These are phyloP conservation scores for Scaptomyza montana DNA, from an alignment of 1,140 invertebrate genomes.

Conservation along the genomic window DNA sequence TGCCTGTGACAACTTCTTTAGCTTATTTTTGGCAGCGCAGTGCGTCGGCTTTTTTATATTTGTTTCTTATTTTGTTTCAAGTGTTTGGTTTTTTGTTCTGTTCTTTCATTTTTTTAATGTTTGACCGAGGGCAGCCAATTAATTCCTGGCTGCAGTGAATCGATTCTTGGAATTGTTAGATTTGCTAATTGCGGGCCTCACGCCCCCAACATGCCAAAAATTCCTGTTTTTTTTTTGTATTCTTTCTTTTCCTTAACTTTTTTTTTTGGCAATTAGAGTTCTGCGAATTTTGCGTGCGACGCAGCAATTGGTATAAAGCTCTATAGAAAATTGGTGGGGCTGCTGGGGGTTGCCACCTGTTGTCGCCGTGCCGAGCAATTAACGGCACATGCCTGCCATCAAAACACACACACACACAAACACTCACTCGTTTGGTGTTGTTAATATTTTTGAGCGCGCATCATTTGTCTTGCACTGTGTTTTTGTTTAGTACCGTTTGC, in stretches of 20 bases:
- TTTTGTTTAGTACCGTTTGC: slow-evolving; percentile 43
- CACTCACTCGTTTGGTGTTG: slow-evolving; percentile 34
- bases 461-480: slow-evolving; percentile 32
- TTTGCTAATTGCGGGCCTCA: slow-evolving; percentile 78
- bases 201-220: slow-evolving; percentile 29
- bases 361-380: slow-evolving; percentile 63
- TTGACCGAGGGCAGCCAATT: slow-evolving; percentile 55
- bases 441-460: slow-evolving; percentile 53
- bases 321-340: neutral
- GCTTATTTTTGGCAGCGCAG: slow-evolving; percentile 45
- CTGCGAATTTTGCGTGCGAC: slow-evolving; percentile 66
- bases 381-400: slow-evolving; percentile 45
- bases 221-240: neutral
- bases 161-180: slow-evolving; percentile 82
- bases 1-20: slow-evolving; percentile 60
- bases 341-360: slow-evolving; percentile 60
- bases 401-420: slow-evolving; percentile 31
- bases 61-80: slow-evolving; percentile 9
- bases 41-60: slow-evolving; percentile 44
- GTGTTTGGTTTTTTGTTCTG: slow-evolving; percentile 7
- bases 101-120: slow-evolving; percentile 2
- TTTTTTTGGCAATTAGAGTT: slow-evolving; percentile 62
- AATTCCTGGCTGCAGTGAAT: slow-evolving; percentile 71
- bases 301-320: slow-evolving; percentile 56
- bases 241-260: slow-evolving; percentile 3